These are phyloP conservation scores for Holacanthella duospinosa DNA, from an alignment of 2,888 invertebrate genomes.

Conservation along the genomic window DNA sequence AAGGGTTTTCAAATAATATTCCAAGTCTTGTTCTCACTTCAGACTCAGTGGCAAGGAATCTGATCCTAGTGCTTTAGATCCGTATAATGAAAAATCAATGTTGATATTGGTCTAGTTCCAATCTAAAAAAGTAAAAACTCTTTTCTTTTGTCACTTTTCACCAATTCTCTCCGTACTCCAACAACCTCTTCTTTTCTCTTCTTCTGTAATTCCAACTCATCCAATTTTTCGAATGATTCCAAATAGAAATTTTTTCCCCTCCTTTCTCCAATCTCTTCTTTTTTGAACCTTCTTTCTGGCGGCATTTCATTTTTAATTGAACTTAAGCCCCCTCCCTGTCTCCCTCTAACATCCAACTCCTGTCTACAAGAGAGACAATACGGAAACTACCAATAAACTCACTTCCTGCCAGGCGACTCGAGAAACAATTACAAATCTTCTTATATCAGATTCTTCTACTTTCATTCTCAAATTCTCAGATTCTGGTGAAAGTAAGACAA, in stretches of 20 bases:
- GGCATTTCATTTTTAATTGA: neutral
- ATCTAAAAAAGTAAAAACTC: too few relatives aligned
- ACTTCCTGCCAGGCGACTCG: too few relatives aligned
- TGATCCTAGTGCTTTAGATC: neutral
- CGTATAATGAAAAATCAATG: conserved; percentile 26
- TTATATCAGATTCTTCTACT: too few relatives aligned
- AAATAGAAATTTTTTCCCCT: neutral
- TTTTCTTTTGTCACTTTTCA: neutral
- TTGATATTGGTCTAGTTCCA: conserved; percentile 24
- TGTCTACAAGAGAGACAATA: neutral
- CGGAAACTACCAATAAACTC: neutral
- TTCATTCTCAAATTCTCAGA: too few relatives aligned
- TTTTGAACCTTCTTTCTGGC: too few relatives aligned
- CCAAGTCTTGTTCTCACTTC: too few relatives aligned
- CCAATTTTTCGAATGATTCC: neutral
- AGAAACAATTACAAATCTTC: too few relatives aligned
- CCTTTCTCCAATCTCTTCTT: neutral
- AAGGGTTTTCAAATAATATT: too few relatives aligned
- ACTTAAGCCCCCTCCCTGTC: neutral
- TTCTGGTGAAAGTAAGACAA: too few relatives aligned
- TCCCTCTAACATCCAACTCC: too few relatives aligned
- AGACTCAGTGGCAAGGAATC: neutral
- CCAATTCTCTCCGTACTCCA: neutral
- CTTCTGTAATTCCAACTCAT: too few relatives aligned
- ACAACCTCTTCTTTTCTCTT: too few relatives aligned